phyloP scores from a whole-genome alignment of 2,888 invertebrate genomes.

The Drymonia ruficornis region DNA sequence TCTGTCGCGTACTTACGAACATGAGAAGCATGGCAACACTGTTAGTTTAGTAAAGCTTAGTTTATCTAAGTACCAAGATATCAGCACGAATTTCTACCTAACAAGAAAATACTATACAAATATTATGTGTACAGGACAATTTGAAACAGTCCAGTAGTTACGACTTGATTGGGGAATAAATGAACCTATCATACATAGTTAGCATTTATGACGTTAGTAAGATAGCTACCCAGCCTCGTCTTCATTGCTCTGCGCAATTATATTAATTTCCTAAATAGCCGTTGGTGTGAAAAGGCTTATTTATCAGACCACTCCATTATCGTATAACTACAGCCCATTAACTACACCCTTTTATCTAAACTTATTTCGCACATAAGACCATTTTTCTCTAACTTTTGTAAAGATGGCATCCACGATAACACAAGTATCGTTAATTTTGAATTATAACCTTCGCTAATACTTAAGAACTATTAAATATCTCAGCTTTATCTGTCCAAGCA shows the following conservation, averaged over 20 bases:
- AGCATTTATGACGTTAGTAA: neutral
- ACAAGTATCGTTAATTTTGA: neutral
- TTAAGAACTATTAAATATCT: neutral
- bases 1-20: too few relatives aligned
- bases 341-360: neutral
- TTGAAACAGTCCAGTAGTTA: neutral
- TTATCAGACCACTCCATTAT: neutral
- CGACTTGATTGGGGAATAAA: neutral
- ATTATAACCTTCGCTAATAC: neutral
- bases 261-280: too few relatives aligned
- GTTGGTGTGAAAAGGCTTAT: too few relatives aligned
- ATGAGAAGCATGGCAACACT: too few relatives aligned
- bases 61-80: too few relatives aligned
- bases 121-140: neutral
- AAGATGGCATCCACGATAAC: neutral
- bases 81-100: too few relatives aligned
- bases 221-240: neutral
- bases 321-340: neutral
- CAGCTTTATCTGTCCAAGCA: constrained; percentile 16
- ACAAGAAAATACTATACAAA: too few relatives aligned
- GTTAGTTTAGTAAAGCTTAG: too few relatives aligned
- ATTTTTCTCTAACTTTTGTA: neutral
- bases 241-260: too few relatives aligned
- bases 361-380: neutral
- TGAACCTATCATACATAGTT: neutral